Conservation (phyloP, 2,113 vertebrate genomes). For the Dasypus novemcinctus region DNA sequence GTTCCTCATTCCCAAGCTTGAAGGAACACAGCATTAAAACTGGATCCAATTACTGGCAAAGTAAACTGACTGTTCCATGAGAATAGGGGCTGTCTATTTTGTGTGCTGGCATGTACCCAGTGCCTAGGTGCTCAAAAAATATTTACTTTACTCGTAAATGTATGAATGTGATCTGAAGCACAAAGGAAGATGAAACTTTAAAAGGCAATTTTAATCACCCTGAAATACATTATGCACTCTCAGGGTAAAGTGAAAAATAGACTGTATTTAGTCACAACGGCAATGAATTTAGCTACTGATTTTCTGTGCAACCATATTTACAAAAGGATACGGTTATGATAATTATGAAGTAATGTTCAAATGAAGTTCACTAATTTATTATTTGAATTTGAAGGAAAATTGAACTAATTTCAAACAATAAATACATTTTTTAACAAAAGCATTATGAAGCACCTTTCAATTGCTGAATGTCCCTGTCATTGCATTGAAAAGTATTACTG, state of each 20-base stretch:
- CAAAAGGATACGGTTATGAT: neutral
- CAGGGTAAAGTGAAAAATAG: neutral
- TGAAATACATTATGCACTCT: neutral
- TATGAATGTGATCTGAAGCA: neutral
- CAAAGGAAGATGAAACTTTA: neutral
- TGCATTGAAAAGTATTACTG: neutral
- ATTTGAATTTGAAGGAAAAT: neutral
- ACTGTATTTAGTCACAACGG: neutral
- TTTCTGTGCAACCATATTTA: neutral
- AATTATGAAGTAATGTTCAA: neutral
- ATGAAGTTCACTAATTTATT: neutral
- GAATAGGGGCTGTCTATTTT: neutral
- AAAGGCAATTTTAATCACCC: neutral
- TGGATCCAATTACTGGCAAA: neutral
- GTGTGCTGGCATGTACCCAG: neutral
- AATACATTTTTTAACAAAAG: neutral
- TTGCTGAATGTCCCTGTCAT: neutral
- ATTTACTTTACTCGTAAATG: neutral
- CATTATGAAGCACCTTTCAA: neutral
- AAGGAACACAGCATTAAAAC: neutral
- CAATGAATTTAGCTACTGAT: neutral
- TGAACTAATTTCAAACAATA: neutral
- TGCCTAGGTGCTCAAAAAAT: neutral
- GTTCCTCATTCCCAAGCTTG: constrained; percentile 88
- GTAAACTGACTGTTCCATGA: neutral